phyloP scores from a whole-genome alignment of 2,113 vertebrate genomes.

The Sylvia atricapilla region DNA sequence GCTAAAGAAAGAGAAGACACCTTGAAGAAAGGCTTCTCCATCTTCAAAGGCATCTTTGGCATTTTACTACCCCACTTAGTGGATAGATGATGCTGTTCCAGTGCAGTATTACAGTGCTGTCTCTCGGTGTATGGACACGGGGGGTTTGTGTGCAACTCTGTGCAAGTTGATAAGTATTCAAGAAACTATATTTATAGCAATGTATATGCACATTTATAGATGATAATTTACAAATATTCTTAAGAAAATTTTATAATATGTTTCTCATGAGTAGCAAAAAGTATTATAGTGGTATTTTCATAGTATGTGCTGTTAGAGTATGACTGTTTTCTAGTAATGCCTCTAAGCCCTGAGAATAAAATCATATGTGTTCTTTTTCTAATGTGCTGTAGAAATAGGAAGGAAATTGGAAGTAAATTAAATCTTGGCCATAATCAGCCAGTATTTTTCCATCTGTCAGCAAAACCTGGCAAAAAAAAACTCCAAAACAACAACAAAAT shows the following conservation, averaged over 20 bases:
- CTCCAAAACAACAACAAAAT: constrained; percentile 2
- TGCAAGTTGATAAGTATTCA: neutral
- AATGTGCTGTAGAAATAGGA: constrained; percentile 1
- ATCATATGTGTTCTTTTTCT: neutral
- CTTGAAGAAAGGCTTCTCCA: neutral
- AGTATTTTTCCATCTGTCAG: constrained; percentile 21
- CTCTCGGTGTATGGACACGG: neutral
- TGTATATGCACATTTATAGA: neutral
- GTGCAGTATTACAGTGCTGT: neutral
- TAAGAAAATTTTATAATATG: neutral
- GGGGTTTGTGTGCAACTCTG: neutral
- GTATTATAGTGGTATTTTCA: neutral
- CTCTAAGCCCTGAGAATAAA: neutral
- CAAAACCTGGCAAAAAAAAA: neutral
- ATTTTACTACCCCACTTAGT: neutral
- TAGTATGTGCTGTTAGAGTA: neutral
- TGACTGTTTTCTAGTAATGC: constrained; percentile 13
- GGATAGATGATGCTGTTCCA: neutral
- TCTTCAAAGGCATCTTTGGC: neutral
- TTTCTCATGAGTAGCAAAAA: neutral
- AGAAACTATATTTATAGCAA: neutral
- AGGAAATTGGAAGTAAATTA: constrained; percentile 33
- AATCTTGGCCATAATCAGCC: neutral
- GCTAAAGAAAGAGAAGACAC: neutral
- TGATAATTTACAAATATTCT: neutral